Percentiles rank a stretch among this genome's conserved stretches.
These are phyloP conservation scores for Megaptera novaeangliae DNA, from an alignment of 2,113 vertebrate species.

Conservation along the genomic window DNA sequence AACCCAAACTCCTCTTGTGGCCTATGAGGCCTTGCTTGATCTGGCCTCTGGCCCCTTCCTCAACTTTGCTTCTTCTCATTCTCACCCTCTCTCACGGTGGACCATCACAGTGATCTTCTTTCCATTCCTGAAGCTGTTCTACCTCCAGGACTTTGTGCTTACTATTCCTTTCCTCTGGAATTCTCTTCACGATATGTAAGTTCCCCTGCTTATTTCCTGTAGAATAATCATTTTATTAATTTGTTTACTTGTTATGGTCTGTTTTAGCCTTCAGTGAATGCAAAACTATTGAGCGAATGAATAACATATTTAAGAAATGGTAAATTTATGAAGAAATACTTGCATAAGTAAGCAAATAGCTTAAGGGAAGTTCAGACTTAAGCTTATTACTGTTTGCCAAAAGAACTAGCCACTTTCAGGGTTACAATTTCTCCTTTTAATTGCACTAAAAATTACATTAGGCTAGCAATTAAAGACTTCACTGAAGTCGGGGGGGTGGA, in stretches of 20 bases:
- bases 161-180: background rate
- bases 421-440: background rate
- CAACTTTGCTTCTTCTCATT: background rate
- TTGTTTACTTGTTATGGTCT: background rate
- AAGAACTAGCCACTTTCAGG: background rate
- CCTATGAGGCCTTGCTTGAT: background rate
- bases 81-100: background rate
- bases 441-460: constrained; percentile 13
- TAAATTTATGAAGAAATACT: constrained; percentile 27
- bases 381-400: background rate
- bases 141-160: background rate
- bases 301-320: constrained; percentile 25
- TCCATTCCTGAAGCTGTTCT: background rate
- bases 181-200: background rate
- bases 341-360: constrained; percentile 24
- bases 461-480: background rate
- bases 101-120: background rate
- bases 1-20: background rate
- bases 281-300: background rate
- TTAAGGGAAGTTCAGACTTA: background rate
- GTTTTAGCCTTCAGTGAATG: background rate
- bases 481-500: background rate
- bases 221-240: background rate
- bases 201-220: background rate
- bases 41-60: background rate